Percentiles rank a stretch among this genome's conserved stretches.
Evolutionary conservation across 1,140 invertebrate genomes (phyloP).

Genomic region (Bathynomus jamesi): DNA sequence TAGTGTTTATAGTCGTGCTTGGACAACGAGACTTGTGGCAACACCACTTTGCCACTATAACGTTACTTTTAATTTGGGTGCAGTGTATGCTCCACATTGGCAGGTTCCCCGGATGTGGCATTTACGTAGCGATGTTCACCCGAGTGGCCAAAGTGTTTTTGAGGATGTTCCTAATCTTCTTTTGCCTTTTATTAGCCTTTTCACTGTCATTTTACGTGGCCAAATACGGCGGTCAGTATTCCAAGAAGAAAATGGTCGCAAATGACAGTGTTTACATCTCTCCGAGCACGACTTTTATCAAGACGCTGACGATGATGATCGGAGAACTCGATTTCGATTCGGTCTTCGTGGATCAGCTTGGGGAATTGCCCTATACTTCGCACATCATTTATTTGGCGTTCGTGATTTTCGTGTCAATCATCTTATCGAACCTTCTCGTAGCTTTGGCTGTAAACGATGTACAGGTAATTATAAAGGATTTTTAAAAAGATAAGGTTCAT

Average conservation of each 20-base stretch:
- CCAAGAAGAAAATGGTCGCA: conserved; percentile 8
- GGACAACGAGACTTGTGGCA: conserved; percentile 42
- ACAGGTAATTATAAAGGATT: conserved; percentile 27
- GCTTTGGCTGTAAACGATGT: conserved; percentile 58
- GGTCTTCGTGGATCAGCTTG: conserved; percentile 43
- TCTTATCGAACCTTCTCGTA: conserved; percentile 56
- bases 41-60: conserved; percentile 47
- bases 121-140: conserved; percentile 37
- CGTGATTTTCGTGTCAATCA: conserved; percentile 54
- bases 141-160: conserved; percentile 35
- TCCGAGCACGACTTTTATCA: conserved; percentile 46
- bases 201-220: conserved; percentile 50
- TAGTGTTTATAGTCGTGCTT: conserved; percentile 23
- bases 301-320: conserved; percentile 54
- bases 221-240: conserved; percentile 40
- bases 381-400: conserved; percentile 54
- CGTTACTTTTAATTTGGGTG: conserved; percentile 49
- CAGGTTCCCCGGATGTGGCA: conserved; percentile 38
- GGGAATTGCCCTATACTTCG: conserved; percentile 37
- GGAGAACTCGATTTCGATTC: conserved; percentile 51
- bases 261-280: conserved; percentile 43
- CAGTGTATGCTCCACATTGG: conserved; percentile 51
- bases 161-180: conserved; percentile 47
- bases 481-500: too few relatives aligned
- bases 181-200: conserved; percentile 51